A percentile compares a stretch with the other conserved stretches of the same genome.
phyloP scores from a whole-genome alignment of 2,113 vertebrate species.

The Camelus dromedarius region DNA sequence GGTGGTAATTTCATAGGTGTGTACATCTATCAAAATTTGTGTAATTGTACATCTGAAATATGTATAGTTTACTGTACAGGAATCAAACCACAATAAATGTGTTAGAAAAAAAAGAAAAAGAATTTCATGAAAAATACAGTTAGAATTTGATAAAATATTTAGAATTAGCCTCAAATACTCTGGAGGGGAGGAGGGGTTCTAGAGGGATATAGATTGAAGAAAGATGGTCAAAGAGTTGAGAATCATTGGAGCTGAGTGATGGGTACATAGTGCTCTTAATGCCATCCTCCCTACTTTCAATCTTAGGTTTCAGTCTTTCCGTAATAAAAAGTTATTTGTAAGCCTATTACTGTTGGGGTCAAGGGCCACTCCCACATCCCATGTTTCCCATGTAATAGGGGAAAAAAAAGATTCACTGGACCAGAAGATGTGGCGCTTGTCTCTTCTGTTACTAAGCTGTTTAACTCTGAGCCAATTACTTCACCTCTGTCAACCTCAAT shows the following conservation, averaged over 20 bases:
- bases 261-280: neutral
- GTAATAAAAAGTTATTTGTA: constrained; percentile 59
- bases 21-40: too few relatives aligned
- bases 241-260: neutral
- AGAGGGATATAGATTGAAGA: neutral
- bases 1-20: too few relatives aligned
- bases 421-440: constrained; percentile 36
- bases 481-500: constrained; percentile 30
- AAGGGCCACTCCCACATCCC: constrained; percentile 36
- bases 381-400: constrained; percentile 16
- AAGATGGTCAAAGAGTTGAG: neutral
- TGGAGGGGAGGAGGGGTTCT: neutral
- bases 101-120: neutral
- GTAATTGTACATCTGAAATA: too few relatives aligned
- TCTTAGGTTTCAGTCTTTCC: neutral
- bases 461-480: constrained; percentile 54
- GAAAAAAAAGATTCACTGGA: constrained; percentile 41
- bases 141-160: neutral
- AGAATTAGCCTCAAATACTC: neutral
- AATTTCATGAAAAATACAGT: constrained; percentile 1
- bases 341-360: constrained; percentile 24
- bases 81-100: too few relatives aligned
- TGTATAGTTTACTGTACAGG: too few relatives aligned
- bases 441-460: constrained; percentile 43
- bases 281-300: neutral